phyloP scores from a whole-genome alignment of 2,113 vertebrate species.

The Rhinolophus ferrumequinum region DNA sequence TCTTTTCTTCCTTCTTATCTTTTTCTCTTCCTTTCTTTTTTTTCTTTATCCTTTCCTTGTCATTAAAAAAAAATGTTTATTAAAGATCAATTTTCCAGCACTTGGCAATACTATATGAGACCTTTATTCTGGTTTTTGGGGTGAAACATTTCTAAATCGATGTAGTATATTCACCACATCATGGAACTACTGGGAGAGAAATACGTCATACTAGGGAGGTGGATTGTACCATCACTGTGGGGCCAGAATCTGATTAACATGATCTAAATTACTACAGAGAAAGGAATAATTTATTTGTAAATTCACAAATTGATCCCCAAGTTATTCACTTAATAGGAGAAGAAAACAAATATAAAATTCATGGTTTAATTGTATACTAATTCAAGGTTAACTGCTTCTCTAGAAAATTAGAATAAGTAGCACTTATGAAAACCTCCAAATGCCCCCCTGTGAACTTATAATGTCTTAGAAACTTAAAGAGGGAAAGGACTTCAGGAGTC shows the following conservation, averaged over 20 bases:
- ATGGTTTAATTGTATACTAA: neutral
- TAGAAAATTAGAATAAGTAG: slow-evolving; percentile 16
- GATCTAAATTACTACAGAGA: neutral
- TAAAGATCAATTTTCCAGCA: neutral
- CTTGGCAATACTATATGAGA: neutral
- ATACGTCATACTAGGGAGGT: neutral
- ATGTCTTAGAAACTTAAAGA: neutral
- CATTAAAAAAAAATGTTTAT: neutral
- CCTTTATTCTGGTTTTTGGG: neutral
- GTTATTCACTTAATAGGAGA: neutral
- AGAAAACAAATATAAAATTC: neutral
- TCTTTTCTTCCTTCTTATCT: neutral
- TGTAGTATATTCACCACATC: neutral
- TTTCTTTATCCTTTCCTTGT: neutral
- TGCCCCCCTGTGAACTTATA: neutral
- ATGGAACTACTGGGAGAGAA: neutral
- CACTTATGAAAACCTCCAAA: slow-evolving; percentile 2
- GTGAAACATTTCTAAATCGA: neutral
- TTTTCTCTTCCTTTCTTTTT: neutral
- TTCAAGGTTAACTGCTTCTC: neutral
- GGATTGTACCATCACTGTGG: neutral
- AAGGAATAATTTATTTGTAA: neutral
- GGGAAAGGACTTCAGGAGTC: neutral
- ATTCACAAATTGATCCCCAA: neutral
- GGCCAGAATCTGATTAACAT: neutral